phyloP scores from a whole-genome alignment of 2,888 invertebrate genomes.

The Pandemis heparana region DNA sequence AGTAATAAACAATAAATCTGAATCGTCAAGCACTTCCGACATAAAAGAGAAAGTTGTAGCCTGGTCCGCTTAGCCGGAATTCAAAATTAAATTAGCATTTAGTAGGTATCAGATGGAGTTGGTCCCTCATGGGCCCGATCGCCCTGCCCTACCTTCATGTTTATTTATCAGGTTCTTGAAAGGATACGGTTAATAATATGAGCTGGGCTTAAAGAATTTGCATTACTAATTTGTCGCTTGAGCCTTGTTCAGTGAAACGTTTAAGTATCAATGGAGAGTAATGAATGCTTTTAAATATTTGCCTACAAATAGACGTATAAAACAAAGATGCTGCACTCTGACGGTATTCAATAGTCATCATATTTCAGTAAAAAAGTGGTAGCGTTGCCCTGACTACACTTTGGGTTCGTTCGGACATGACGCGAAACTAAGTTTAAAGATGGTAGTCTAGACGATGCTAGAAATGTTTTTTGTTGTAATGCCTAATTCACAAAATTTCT shows the following conservation, averaged over 20 bases:
- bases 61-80: slow-evolving; percentile 58
- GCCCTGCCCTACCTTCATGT: slow-evolving; percentile 68
- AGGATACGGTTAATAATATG: slow-evolving; percentile 69
- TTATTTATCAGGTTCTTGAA: slow-evolving; percentile 78
- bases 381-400: background rate
- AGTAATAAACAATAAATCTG: slow-evolving; percentile 37
- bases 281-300: slow-evolving; percentile 19
- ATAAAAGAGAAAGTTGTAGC: slow-evolving; percentile 59
- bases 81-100: slow-evolving; percentile 74
- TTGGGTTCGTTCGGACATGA: background rate
- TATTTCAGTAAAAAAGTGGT: too few species aligned
- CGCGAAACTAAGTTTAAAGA: background rate
- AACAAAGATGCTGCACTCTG: too few species aligned
- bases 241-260: slow-evolving; percentile 45
- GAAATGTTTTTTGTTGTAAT: background rate
- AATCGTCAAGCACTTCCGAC: slow-evolving; percentile 37
- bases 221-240: slow-evolving; percentile 66
- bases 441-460: background rate
- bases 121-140: slow-evolving; percentile 64
- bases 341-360: too few species aligned
- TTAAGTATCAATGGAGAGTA: slow-evolving; percentile 37
- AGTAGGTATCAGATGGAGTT: slow-evolving; percentile 72
- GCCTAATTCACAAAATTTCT: too few species aligned
- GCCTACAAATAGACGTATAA: background rate
- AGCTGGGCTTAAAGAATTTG: slow-evolving; percentile 71